These are phyloP conservation scores for Noctilio leporinus DNA, from an alignment of 2,113 vertebrate genomes.

Conservation along the genomic window DNA sequence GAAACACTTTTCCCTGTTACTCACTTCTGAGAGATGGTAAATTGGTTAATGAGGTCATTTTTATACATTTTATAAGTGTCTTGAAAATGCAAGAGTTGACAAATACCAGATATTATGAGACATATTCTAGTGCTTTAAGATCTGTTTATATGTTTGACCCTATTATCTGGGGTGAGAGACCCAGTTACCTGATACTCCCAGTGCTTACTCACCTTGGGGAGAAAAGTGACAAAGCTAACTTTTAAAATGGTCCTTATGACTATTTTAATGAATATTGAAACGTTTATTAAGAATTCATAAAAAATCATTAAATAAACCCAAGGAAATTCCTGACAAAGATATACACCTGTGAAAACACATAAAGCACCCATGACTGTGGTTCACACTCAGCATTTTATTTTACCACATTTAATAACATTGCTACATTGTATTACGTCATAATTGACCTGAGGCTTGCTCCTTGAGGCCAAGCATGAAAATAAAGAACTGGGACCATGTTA, in stretches of 20 bases:
- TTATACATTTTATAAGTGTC: conserved; percentile 51
- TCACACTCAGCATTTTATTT: conserved; percentile 47
- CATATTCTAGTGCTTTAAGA: not conserved
- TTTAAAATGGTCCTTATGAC: conserved; percentile 34
- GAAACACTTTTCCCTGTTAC: not conserved
- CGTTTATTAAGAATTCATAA: conserved; percentile 48
- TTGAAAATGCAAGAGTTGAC: conserved; percentile 12
- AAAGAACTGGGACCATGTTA: not conserved
- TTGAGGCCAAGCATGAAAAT: not conserved
- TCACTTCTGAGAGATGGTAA: conserved; percentile 22
- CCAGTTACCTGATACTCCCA: conserved; percentile 23
- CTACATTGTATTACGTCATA: not conserved
- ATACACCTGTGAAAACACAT: conserved; percentile 57
- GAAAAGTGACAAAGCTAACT: not conserved
- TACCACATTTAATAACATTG: conserved; percentile 48
- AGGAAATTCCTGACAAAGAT: conserved; percentile 38
- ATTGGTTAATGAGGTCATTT: conserved; percentile 49
- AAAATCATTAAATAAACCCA: conserved; percentile 41
- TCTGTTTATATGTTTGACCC: conserved; percentile 36
- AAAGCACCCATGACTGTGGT: conserved; percentile 23
- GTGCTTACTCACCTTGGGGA: not conserved
- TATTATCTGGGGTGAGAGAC: conserved; percentile 15
- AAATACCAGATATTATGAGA: conserved; percentile 48
- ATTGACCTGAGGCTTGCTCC: conserved; percentile 12
- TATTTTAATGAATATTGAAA: conserved; percentile 39